Base-by-base conservation (phyloP, 2,888 invertebrate genomes). In the Thelaira solivaga region DNA sequence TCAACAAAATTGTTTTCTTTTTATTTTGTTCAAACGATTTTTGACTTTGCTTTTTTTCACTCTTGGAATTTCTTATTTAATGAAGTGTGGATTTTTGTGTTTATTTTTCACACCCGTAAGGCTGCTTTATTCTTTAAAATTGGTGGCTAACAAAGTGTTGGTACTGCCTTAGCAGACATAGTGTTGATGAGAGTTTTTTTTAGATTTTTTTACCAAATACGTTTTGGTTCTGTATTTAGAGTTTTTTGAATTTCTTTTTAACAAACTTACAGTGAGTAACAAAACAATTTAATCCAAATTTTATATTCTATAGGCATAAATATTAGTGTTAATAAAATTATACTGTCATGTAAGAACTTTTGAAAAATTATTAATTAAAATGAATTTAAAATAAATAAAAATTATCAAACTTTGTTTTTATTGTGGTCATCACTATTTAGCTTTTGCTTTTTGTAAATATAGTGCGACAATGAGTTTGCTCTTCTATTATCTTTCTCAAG, bases 1-100 rank as follows among this genome's bases (percentile, higher is more conserved):
- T 36, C 26, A 34, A 53, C 10, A 71, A 45, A 36, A 53, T 71
- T 61, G 43, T 61, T 59, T 61, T 62, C 51, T 51, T 69, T 39
- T 10, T n/a, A n/a, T 34, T 47, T 13, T 43, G 26, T 68, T 59
- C 39, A 31, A 59, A 59, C 18, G 18, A 43, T 41, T 41, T 65
- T 67, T 55, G 41, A 43, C 29, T 53, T 43, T 2, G n/a, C 22
- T 36, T 20, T 26, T 43, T 53, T 16, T 10, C 11, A 0, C 2
- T 65, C n/a, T 16, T n/a, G 2, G 4, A 29, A 29, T 8, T 7
- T 29, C 41, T 29, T 13, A 18, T 20, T 43, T n/a, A 71, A 26
- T 53, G 16, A 62, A 71, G 43, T 53, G 53, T 16, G 45, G 45
- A 47, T 20, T 62, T 72, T 22, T 36, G 26, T 61, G 71, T 61